phyloP scores from a whole-genome alignment of 2,113 vertebrate genomes.

The Taxidea taxus region DNA sequence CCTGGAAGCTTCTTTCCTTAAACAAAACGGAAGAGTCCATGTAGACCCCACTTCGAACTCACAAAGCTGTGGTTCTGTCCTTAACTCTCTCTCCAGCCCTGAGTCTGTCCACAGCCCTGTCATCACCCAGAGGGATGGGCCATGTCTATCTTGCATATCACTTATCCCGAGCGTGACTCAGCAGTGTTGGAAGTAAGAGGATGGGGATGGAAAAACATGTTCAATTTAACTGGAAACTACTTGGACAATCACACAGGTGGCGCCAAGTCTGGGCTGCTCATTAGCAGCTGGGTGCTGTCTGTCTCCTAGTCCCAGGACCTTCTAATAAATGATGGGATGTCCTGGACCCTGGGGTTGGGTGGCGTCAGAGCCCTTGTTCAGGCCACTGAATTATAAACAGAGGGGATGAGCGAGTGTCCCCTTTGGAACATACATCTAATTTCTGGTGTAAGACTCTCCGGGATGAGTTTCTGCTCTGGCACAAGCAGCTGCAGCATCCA shows the following conservation, averaged over 20 bases:
- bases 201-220: background rate
- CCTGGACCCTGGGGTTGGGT: background rate
- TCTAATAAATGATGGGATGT: background rate
- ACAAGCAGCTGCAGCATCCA: fast-evolving
- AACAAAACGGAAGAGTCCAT: background rate
- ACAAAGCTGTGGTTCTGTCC: too few species aligned
- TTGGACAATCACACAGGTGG: background rate
- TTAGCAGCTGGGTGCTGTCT: too few species aligned
- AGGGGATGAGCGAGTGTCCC: background rate
- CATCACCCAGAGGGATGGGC: fast-evolving
- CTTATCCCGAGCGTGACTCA: background rate
- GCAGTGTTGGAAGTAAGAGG: background rate
- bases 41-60: background rate
- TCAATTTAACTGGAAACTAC: too few species aligned
- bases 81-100: background rate
- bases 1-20: background rate
- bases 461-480: background rate
- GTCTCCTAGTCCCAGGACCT: background rate
- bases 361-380: background rate
- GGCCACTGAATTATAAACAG: background rate
- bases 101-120: too few species aligned
- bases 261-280: too few species aligned
- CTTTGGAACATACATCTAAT: too few species aligned
- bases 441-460: background rate
- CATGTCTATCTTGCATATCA: fast-evolving